Conservation (phyloP, 2,797 vertebrate genomes). For the Pristis pectinata region DNA sequence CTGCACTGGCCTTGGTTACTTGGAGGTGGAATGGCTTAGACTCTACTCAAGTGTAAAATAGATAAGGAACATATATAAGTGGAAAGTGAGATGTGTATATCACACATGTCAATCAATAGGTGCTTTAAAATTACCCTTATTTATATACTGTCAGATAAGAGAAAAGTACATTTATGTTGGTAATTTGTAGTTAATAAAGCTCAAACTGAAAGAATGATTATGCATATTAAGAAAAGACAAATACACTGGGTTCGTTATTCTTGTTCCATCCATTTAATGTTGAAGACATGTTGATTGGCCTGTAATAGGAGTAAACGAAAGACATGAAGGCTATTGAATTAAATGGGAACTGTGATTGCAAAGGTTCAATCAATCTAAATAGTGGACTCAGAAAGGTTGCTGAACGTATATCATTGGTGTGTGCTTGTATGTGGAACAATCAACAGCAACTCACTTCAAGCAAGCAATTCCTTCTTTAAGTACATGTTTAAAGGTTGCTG, state of each 20-base stretch:
- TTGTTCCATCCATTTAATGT: neutral
- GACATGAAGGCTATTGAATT: neutral
- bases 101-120: neutral
- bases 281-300: neutral
- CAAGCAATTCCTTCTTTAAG: too few species aligned
- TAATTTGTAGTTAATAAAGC: neutral
- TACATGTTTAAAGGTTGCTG: too few species aligned
- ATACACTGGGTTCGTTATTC: neutral
- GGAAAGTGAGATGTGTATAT: too few species aligned
- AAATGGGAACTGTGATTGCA: neutral
- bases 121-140: neutral
- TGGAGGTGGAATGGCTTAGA: neutral
- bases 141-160: neutral
- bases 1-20: neutral
- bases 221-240: neutral
- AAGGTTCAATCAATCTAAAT: neutral
- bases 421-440: too few species aligned
- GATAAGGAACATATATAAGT: neutral
- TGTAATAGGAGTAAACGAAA: neutral
- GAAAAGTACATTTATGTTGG: neutral
- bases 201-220: neutral
- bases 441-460: too few species aligned
- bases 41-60: neutral
- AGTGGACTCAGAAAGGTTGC: neutral
- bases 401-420: too few species aligned